Conservation (phyloP, 2,797 vertebrate species). For the Xerus rutilus region DNA sequence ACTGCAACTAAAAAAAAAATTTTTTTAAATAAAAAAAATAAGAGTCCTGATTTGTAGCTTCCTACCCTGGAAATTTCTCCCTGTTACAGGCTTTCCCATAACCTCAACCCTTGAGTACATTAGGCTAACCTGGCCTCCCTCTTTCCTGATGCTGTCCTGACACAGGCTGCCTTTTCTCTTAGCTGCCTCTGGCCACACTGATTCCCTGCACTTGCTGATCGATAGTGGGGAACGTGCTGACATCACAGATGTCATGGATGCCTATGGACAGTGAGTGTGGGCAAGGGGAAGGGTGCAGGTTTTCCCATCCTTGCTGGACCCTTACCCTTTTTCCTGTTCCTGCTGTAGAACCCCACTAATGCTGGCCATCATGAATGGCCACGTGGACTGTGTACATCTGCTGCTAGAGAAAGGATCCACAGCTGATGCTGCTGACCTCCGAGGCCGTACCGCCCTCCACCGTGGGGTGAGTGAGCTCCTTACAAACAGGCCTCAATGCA, state of each 20-base stretch:
- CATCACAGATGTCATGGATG: constrained; percentile 94
- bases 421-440: constrained; percentile 95
- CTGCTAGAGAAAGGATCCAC: constrained; percentile 96
- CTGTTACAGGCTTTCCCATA: not conserved
- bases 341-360: constrained; percentile 94
- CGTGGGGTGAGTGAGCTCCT: constrained; percentile 90
- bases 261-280: constrained; percentile 94
- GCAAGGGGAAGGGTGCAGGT: fast-evolving
- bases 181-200: constrained; percentile 96
- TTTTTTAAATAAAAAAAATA: no score
- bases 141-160: not conserved
- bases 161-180: not conserved
- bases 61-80: not conserved
- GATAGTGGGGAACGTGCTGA: constrained; percentile 93
- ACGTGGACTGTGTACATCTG: constrained; percentile 96
- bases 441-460: constrained; percentile 95
- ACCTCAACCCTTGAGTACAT: not conserved
- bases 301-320: not conserved
- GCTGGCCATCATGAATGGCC: constrained; percentile 96
- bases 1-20: no score
- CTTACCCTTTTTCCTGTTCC: not conserved
- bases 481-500: not conserved
- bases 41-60: not conserved
- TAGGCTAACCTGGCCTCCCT: not conserved
- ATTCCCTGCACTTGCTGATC: constrained; percentile 97